Evolutionary conservation across 1,140 invertebrate species (phyloP).

Genomic region (Charaxes varanes): DNA sequence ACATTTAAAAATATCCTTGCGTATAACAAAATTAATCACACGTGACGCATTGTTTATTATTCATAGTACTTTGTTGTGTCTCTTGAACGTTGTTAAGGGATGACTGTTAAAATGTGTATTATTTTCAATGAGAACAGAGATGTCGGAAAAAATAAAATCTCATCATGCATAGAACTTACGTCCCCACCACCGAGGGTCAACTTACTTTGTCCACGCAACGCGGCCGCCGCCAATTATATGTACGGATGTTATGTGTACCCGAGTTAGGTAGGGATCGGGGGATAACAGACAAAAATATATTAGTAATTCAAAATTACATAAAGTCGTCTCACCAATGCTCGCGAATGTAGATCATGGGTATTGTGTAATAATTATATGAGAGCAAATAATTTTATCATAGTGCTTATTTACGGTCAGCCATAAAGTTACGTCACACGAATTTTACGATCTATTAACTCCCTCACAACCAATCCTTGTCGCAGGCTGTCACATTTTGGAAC

Average conservation of each 20-base stretch:
- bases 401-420: no score
- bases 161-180: slow-evolving; percentile 39
- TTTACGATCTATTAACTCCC: no score
- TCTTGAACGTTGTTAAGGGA: not conserved
- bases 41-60: not conserved
- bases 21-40: not conserved
- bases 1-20: no score
- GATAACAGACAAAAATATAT: slow-evolving; percentile 66
- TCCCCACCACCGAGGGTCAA: slow-evolving; percentile 35
- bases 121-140: slow-evolving; percentile 4
- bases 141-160: slow-evolving; percentile 7
- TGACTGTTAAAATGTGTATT: slow-evolving; percentile 3
- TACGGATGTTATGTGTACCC: slow-evolving; percentile 56
- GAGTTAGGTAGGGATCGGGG: slow-evolving; percentile 61
- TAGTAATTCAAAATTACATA: slow-evolving; percentile 62
- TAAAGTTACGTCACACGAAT: no score
- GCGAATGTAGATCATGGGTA: no score
- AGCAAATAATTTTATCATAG: no score
- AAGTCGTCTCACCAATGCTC: no score
- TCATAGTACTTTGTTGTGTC: no score
- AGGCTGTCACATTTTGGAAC: no score
- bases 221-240: slow-evolving; percentile 46
- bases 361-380: no score
- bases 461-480: no score
- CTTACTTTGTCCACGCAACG: slow-evolving; percentile 60